Percentiles rank a stretch among this genome's conserved stretches.
phyloP scores from a whole-genome alignment of 2,113 vertebrate genomes.

The Pelusios castaneus region DNA sequence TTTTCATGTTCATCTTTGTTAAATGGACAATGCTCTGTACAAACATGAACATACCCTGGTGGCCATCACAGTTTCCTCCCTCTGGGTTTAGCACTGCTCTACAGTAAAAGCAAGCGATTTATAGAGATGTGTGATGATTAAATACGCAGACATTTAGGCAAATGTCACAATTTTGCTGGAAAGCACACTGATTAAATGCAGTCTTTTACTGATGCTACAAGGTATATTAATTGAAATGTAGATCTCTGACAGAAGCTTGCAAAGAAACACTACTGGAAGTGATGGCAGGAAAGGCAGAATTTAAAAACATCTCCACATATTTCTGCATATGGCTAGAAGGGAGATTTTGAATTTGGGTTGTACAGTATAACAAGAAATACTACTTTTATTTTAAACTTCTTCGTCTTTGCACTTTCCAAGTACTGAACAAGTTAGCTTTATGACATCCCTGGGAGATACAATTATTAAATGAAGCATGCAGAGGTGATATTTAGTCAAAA shows the following conservation, averaged over 20 bases:
- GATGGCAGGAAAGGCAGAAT: not conserved
- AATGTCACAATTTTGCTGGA: not conserved
- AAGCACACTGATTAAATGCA: not conserved
- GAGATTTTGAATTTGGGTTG: not conserved
- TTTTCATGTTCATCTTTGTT: conserved; percentile 53
- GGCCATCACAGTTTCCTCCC: conserved; percentile 46
- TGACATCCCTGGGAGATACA: not conserved
- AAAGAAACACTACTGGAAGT: not conserved
- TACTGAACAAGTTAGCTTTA: not conserved
- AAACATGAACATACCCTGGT: conserved; percentile 41
- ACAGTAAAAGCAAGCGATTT: conserved; percentile 15
- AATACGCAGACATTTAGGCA: not conserved
- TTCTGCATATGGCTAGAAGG: not conserved
- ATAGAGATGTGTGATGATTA: conserved; percentile 24
- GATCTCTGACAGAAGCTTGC: not conserved
- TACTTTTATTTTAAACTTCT: not conserved
- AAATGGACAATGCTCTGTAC: conserved; percentile 50
- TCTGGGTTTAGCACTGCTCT: conserved; percentile 40
- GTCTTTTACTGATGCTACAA: not conserved
- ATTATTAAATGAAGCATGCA: not conserved
- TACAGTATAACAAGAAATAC: not conserved
- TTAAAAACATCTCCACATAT: not conserved
- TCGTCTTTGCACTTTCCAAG: not conserved
- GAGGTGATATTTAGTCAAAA: not conserved
- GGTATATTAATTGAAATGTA: not conserved